These are phyloP conservation scores for Hemicordylus capensis DNA, from an alignment of 2,113 vertebrate genomes.

Conservation along the genomic window DNA sequence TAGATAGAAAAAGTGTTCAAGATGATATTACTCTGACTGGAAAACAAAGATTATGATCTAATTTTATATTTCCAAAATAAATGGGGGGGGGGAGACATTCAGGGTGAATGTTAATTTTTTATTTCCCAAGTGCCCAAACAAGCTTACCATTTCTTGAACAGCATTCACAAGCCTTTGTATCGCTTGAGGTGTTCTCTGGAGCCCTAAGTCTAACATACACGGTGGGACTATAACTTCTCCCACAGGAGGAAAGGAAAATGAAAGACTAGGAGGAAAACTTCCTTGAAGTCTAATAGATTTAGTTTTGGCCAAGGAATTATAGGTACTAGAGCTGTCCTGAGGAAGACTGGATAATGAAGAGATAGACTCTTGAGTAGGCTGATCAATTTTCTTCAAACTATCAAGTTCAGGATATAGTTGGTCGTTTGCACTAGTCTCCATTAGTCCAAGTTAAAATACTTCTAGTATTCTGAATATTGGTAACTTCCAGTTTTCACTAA, in stretches of 20 bases:
- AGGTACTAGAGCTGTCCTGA: background rate
- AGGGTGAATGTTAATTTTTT: background rate
- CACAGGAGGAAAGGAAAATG: constrained; percentile 12
- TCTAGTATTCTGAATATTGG: background rate
- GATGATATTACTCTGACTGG: background rate
- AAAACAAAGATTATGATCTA: background rate
- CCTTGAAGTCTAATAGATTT: background rate
- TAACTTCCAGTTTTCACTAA: background rate
- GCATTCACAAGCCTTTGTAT: constrained; percentile 14
- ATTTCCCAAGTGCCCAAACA: background rate
- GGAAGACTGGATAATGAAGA: background rate
- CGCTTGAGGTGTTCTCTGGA: background rate
- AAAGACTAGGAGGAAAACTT: background rate
- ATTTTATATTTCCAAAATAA: background rate
- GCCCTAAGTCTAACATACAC: background rate
- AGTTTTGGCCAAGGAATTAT: background rate
- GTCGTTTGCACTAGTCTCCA: background rate
- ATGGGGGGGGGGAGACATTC: background rate
- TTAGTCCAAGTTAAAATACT: background rate
- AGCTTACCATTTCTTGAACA: constrained; percentile 13
- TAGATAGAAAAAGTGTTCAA: background rate
- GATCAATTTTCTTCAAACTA: background rate
- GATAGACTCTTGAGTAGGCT: background rate
- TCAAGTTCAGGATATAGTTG: background rate
- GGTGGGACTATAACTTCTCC: background rate